Base-by-base conservation (phyloP, 2,113 vertebrate species). In the Typhlomys cinereus region DNA sequence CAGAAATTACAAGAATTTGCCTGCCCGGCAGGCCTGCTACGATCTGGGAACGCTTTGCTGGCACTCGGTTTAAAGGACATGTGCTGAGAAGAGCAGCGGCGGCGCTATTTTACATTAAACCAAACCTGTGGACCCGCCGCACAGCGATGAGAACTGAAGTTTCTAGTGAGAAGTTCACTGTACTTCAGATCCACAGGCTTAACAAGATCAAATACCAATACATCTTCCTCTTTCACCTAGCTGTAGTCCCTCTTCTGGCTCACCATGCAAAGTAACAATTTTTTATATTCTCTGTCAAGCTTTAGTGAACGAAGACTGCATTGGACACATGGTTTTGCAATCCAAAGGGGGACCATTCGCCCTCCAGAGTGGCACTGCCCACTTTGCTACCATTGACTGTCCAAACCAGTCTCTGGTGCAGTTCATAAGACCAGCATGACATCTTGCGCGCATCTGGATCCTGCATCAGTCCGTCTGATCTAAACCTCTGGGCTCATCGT, bases 401-500 rank as follows among this genome's bases (percentile, higher is more conserved):
- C 50, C 29, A 87, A 61, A 82, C 39, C 39, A 54, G 76, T n/a
- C 79, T 50, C 1, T 4, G n/a, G 14, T 88, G 74, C 31, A 46
- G 73, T 81, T 92, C 93, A 12, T 46, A 39, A 76, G 36, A 41
- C 50, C 70, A 31, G 50, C 74, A 61, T 85, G 31, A 18, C 25
- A 5, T 85, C 80, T 84, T 31, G 76, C 87, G 73, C 84, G 39
- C 34, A 50, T 5, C 36, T 62, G 67, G 52, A 87, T 89, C 89
- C 75, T 36, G 81, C 91, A 66, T 62, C 84, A 92, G 61, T 95
- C 85, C 86, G 71, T 88, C 61, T 82, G 61, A 73, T 67, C 46
- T 59, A 88, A 92, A 84, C 61, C 87, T 94, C 64, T 94, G 91
- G 92, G 97, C 96, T 96, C 95, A 96, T 93, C 95, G 76, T 5